Evolutionary conservation across 2,113 vertebrate species (phyloP).

Genomic region (Serinus canaria): DNA sequence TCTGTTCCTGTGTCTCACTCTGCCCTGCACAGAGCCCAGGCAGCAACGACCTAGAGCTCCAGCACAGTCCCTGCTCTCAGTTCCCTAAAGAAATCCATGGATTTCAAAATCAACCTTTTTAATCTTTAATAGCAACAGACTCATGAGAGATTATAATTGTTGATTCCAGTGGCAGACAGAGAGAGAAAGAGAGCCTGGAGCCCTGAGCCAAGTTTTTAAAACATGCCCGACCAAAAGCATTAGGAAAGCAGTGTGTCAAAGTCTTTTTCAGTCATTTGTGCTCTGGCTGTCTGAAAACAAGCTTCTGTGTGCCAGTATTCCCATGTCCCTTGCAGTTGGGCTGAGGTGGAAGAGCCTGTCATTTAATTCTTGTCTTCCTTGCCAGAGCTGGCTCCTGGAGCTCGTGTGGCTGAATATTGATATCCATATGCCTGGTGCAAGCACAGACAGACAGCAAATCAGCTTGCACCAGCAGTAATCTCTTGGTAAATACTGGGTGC

Average conservation of each 20-base stretch:
- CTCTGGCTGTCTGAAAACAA: conserved; percentile 12
- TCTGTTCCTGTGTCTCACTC: accelerated
- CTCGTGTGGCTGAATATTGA: background rate
- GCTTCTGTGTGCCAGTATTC: background rate
- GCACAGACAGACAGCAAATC: background rate
- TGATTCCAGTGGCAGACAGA: background rate
- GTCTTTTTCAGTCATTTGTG: background rate
- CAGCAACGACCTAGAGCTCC: background rate
- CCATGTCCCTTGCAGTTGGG: background rate
- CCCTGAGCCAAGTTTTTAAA: conserved; percentile 18
- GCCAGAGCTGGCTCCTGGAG: background rate
- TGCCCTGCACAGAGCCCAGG: background rate
- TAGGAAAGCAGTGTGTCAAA: conserved; percentile 29
- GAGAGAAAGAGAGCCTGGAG: background rate
- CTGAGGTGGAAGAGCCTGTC: background rate
- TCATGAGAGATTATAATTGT: background rate
- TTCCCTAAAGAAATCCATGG: background rate
- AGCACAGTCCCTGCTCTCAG: background rate
- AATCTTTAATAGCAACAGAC: background rate
- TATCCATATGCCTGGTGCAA: background rate
- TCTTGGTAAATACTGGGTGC: background rate
- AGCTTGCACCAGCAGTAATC: background rate
- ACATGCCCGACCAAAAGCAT: background rate
- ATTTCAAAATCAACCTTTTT: conserved; percentile 3
- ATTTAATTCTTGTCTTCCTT: background rate